Evolutionary conservation across 2,113 vertebrate genomes (phyloP), one percentile per base, ranked within the genome.

Genomic region (Caranx melampygus): DNA sequence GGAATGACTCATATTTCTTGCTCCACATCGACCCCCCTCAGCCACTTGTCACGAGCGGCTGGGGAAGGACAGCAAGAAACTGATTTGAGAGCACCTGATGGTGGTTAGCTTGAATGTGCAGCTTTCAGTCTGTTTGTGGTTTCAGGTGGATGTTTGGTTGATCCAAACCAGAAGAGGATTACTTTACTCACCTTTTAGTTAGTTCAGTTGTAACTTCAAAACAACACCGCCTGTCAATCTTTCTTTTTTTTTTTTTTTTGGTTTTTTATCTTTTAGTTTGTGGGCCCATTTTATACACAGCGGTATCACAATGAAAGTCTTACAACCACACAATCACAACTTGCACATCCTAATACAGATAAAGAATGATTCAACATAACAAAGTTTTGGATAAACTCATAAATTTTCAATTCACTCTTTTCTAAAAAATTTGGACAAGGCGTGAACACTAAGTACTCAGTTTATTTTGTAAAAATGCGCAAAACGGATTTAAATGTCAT

Each of bases 1-100:
- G 90, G 92, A 91, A 90, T 82, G 92, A 90, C 84, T 87, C 76
- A 55, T 51, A 57, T 74, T 61, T 54, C 71, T 88, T 70, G 74
- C 83, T 87, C 71, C 76, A 79, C 55, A 69, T 34, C 75, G 77
- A 86, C 82, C 88, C 75, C 16, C 88, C 75, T 14, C 21, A 84
- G 69, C 73, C 79, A 52, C 80, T 86, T 72, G 72, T 67, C 85
- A 79, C 60, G 75, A 85, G 84, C 5, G 35, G 75, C 54, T 45
- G n/a, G 88, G 68, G 66, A 74, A 0, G 5, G 57, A 82, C 75
- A 58, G 77, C 80, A 45, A 67, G 79, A 67, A 78, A 75, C 63
- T 76, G 86, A 90, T 70, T 70, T 66, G 73, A 83, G 75, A 88
- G 89, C 83, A 77, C n/a, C 72, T 45, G 6, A 15, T 14, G n/a